Evolutionary conservation across 1,140 invertebrate genomes (phyloP).

Genomic region (Drosophila auraria): DNA sequence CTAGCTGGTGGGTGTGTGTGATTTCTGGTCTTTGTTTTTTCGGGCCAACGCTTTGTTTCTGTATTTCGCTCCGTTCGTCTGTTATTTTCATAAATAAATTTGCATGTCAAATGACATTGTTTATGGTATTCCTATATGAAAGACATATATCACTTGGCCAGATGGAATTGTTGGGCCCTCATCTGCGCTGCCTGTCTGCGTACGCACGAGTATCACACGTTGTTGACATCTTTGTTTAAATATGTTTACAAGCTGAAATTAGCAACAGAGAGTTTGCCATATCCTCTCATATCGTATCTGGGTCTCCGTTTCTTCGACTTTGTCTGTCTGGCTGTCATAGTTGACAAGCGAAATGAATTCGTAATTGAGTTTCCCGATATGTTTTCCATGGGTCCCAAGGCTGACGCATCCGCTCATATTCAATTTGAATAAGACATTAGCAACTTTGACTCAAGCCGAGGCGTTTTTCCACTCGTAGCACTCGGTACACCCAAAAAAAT

Average conservation of each 20-base stretch:
- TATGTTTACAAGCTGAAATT: conserved; percentile 82
- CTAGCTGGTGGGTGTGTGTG: conserved; percentile 69
- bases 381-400: conserved; percentile 30
- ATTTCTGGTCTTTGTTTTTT: conserved; percentile 59
- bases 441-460: conserved; percentile 20
- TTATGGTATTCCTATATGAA: conserved; percentile 81
- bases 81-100: conserved; percentile 84
- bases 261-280: conserved; percentile 55
- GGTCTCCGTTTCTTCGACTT: conserved; percentile 23
- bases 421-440: conserved; percentile 69
- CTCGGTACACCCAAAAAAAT: not conserved
- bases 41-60: conserved; percentile 39
- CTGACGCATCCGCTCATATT: conserved; percentile 43
- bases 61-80: conserved; percentile 62
- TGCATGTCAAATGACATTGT: conserved; percentile 83
- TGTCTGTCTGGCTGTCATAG: conserved; percentile 63
- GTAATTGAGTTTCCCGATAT: conserved; percentile 79
- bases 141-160: conserved; percentile 66
- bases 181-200: conserved; percentile 40
- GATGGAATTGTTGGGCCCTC: conserved; percentile 41
- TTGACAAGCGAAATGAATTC: conserved; percentile 82
- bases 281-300: conserved; percentile 10
- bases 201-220: conserved; percentile 57
- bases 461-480: conserved; percentile 10
- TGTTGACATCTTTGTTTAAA: conserved; percentile 84